phyloP scores from a whole-genome alignment of 2,113 vertebrate species.

The Mustela nigripes region DNA sequence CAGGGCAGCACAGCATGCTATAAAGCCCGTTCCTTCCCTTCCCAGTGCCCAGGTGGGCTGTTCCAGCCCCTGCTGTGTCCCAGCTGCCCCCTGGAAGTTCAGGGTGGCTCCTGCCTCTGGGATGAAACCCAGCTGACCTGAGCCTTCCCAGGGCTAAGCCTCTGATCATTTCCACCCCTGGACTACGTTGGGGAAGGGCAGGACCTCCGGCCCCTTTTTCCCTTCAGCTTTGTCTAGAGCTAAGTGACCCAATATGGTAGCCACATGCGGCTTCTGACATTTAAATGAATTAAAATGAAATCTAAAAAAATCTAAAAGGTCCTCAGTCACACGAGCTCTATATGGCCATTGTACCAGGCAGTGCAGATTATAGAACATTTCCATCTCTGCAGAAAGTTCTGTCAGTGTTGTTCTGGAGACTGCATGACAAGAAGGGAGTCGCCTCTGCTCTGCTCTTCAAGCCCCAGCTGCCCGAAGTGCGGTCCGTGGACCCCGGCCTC shows the following conservation, averaged over 20 bases:
- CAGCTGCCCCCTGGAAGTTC: neutral
- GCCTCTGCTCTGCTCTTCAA: neutral
- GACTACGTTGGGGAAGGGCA: too few species aligned
- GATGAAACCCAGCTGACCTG: neutral
- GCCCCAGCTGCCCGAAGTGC: neutral
- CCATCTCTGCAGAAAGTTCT: neutral
- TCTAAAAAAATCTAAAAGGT: neutral
- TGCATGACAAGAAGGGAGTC: neutral
- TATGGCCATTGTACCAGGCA: neutral
- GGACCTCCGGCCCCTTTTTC: neutral
- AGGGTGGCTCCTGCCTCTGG: neutral
- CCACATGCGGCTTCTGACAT: neutral
- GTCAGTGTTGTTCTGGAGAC: neutral
- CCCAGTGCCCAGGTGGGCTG: neutral
- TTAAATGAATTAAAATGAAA: neutral
- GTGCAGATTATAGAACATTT: neutral
- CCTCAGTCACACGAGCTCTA: neutral
- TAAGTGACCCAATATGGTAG: neutral
- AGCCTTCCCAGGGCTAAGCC: neutral
- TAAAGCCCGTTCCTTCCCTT: neutral
- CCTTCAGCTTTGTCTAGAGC: neutral
- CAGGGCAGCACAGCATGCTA: accelerated
- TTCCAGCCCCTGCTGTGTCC: neutral
- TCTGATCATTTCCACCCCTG: neutral
- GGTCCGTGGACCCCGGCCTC: accelerated